These are phyloP conservation scores for Hypomecis punctinalis DNA, from an alignment of 2,888 invertebrate genomes.

Conservation along the genomic window DNA sequence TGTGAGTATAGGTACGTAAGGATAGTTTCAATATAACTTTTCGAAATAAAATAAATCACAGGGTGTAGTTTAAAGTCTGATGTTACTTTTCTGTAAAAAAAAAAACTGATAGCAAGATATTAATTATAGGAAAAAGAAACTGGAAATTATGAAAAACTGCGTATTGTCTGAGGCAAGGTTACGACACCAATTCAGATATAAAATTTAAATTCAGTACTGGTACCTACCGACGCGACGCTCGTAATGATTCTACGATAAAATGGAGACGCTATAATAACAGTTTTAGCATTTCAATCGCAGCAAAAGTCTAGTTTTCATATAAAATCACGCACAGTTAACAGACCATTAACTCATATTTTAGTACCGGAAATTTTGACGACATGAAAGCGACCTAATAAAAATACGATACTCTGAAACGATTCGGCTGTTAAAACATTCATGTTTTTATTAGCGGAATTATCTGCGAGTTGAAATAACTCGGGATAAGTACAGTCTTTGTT, in stretches of 20 bases:
- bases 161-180: not conserved
- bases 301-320: conserved; percentile 21
- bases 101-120: not conserved
- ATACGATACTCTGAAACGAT: conserved; percentile 18
- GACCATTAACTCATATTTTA: conserved; percentile 30
- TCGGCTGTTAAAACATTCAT: conserved; percentile 28
- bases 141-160: not conserved
- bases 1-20: no score
- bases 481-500: conserved; percentile 16
- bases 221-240: conserved; percentile 1
- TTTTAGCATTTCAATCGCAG: conserved; percentile 8
- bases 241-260: conserved; percentile 19
- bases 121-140: not conserved
- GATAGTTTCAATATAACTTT: no score
- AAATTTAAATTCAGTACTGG: not conserved
- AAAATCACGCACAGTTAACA: conserved; percentile 21
- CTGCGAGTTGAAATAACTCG: conserved; percentile 23
- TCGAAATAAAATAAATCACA: no score
- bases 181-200: not conserved
- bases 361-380: conserved; percentile 29
- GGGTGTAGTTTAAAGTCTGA: no score
- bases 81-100: no score
- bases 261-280: conserved; percentile 7
- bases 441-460: conserved; percentile 34
- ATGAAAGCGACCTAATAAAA: conserved; percentile 27